Conservation (phyloP, 2,113 vertebrate species). For the Oncorhynchus tshawytscha region DNA sequence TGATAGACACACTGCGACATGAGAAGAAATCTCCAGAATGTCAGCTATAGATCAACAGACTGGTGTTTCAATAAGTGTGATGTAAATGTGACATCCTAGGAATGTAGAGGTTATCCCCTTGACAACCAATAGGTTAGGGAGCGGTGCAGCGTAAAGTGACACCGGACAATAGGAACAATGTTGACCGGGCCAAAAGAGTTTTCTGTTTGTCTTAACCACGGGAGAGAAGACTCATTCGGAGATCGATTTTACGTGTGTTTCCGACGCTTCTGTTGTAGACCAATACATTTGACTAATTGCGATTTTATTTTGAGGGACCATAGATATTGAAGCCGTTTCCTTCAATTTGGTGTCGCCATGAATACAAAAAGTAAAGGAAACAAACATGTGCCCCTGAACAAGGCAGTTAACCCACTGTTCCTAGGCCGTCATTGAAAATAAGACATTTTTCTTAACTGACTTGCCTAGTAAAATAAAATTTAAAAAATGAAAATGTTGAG, state of each 20-base stretch:
- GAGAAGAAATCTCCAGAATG: not conserved
- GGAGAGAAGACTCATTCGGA: not conserved
- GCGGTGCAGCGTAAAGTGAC: not conserved
- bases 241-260: not conserved
- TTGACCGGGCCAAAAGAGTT: not conserved
- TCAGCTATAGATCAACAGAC: not conserved
- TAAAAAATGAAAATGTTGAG: no score
- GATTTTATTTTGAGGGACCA: not conserved
- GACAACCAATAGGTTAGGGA: conserved; percentile 6
- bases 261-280: not conserved
- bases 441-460: no score
- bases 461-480: no score
- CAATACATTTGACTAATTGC: not conserved
- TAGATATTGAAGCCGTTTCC: not conserved
- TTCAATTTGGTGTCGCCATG: not conserved
- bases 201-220: not conserved
- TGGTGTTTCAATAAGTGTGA: conserved; percentile 55
- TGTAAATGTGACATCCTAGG: conserved; percentile 55
- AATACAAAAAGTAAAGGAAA: not conserved
- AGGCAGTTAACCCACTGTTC: no score
- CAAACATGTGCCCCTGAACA: no score
- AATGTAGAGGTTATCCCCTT: conserved; percentile 44
- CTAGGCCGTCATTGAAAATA: no score
- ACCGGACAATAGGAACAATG: not conserved
- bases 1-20: conserved; percentile 27